These are phyloP conservation scores for Urocyon cinereoargenteus DNA, from an alignment of 2,797 vertebrate species.

Conservation along the genomic window DNA sequence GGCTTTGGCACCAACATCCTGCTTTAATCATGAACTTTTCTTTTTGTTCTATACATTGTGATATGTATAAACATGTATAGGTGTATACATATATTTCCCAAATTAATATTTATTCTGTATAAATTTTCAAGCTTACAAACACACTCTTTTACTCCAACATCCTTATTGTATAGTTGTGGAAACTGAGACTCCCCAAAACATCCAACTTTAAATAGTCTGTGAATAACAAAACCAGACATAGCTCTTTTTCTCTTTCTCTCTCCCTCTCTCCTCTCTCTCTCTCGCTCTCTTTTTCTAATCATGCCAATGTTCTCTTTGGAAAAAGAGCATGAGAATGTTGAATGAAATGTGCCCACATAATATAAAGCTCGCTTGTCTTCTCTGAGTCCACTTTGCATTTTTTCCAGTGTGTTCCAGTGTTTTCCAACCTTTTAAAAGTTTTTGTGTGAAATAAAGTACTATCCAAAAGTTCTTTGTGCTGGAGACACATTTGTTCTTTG, in stretches of 20 bases:
- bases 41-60: neutral
- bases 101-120: neutral
- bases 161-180: neutral
- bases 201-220: neutral
- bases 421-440: neutral
- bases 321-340: neutral
- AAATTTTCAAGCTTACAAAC: neutral
- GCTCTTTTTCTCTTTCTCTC: neutral
- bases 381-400: neutral
- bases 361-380: neutral
- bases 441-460: slow-evolving; percentile 38
- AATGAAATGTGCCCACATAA: neutral
- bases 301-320: neutral
- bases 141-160: neutral
- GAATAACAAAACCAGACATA: neutral
- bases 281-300: neutral
- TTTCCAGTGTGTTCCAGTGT: neutral
- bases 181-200: neutral
- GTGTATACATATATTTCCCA: neutral
- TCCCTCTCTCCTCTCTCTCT: neutral
- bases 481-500: neutral
- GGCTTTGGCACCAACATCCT: neutral
- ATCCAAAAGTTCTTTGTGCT: slow-evolving; percentile 24
- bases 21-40: neutral
- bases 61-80: neutral